phyloP scores from a whole-genome alignment of 2,888 invertebrate species.

The Drosophila mercatorum region DNA sequence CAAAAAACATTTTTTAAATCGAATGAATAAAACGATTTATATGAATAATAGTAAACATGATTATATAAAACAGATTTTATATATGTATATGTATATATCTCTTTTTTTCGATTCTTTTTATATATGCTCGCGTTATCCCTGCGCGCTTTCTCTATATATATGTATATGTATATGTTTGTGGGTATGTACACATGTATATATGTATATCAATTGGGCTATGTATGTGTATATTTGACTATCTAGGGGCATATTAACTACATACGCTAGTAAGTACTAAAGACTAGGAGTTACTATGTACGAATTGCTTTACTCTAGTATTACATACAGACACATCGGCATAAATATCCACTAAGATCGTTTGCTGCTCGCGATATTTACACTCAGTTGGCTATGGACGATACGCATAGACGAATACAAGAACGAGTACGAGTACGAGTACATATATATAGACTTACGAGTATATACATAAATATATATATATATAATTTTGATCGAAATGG shows the following conservation, averaged over 20 bases:
- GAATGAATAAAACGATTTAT: slow-evolving; percentile 40
- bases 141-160: neutral
- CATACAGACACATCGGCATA: slow-evolving; percentile 27
- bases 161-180: no score
- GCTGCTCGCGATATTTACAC: slow-evolving; percentile 43
- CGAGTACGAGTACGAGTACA: neutral
- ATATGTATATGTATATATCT: neutral
- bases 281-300: slow-evolving; percentile 37
- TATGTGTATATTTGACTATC: slow-evolving; percentile 48
- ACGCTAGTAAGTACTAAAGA: slow-evolving; percentile 40
- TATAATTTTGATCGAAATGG: slow-evolving; percentile 22
- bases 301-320: slow-evolving; percentile 43
- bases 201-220: slow-evolving; percentile 8
- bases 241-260: slow-evolving; percentile 44
- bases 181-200: slow-evolving; percentile 17
- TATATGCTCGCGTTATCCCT: slow-evolving; percentile 9
- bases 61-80: slow-evolving; percentile 19
- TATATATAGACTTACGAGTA: slow-evolving; percentile 33
- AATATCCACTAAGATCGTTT: slow-evolving; percentile 27
- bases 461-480: slow-evolving; percentile 26
- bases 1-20: slow-evolving; percentile 48
- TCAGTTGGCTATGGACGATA: slow-evolving; percentile 42
- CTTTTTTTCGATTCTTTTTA: neutral
- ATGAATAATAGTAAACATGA: slow-evolving; percentile 36
- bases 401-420: slow-evolving; percentile 32